Percentiles rank a stretch among this genome's conserved stretches.
phyloP scores from a whole-genome alignment of 1,140 invertebrate species.

The Pomacea maculata region DNA sequence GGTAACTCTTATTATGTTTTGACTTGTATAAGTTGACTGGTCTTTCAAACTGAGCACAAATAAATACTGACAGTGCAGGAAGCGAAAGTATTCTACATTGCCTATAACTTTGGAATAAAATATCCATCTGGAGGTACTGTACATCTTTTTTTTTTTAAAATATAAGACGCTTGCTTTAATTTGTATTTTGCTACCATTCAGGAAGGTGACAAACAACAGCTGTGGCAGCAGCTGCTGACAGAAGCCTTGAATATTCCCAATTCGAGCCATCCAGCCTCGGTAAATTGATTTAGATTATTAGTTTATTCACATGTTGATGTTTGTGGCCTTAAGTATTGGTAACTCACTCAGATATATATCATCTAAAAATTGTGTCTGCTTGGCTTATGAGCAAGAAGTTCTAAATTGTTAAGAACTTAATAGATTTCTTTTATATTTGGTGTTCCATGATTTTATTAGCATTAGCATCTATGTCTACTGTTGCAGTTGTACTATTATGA shows the following conservation, averaged over 20 bases:
- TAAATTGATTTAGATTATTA: slow-evolving; percentile 30
- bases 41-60: neutral
- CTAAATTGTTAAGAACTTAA: neutral
- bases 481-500: too few relatives aligned
- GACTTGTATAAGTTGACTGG: neutral
- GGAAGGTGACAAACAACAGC: slow-evolving; percentile 25
- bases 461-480: too few relatives aligned
- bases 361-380: neutral
- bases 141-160: neutral
- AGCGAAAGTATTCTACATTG: neutral
- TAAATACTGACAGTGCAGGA: neutral
- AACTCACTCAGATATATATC: neutral
- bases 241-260: slow-evolving; percentile 78
- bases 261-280: slow-evolving; percentile 74
- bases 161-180: slow-evolving; percentile 1
- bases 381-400: neutral
- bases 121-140: neutral
- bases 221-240: slow-evolving; percentile 32
- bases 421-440: too few relatives aligned
- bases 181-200: slow-evolving; percentile 18
- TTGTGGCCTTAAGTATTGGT: neutral
- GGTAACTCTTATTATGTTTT: neutral
- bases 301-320: neutral
- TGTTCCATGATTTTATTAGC: too few relatives aligned
- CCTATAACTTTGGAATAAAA: neutral